These are phyloP conservation scores for Columba janthina DNA, from an alignment of 2,113 vertebrate species.

Conservation along the genomic window DNA sequence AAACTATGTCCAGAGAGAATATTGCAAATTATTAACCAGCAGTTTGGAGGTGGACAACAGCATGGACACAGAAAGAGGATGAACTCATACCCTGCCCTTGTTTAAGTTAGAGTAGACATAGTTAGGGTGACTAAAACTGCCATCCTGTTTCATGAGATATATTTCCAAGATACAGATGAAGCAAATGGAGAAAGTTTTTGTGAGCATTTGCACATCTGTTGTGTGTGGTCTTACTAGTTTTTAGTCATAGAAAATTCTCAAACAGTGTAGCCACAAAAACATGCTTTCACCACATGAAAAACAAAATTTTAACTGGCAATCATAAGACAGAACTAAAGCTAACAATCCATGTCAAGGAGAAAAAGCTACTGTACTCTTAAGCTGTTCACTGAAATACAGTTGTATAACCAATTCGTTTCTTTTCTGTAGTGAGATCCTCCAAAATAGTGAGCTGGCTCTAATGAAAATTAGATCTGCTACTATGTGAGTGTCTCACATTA, in stretches of 20 bases:
- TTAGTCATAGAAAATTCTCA: not conserved
- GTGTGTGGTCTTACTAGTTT: not conserved
- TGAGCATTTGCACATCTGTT: not conserved
- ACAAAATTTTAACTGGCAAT: not conserved
- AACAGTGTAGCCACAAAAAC: not conserved
- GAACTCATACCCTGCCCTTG: not conserved
- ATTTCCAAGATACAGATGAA: not conserved
- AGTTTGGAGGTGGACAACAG: not conserved
- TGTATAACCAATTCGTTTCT: not conserved
- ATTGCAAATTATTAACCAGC: not conserved
- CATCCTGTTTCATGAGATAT: not conserved
- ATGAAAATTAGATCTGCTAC: slow-evolving; percentile 55
- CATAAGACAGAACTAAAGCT: not conserved
- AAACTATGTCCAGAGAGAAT: not conserved
- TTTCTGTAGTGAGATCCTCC: not conserved
- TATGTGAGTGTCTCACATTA: slow-evolving; percentile 13
- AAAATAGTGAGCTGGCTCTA: not conserved
- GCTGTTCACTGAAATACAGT: not conserved
- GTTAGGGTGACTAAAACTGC: not conserved
- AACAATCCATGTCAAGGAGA: not conserved
- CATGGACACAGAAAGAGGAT: not conserved
- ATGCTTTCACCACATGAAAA: not conserved
- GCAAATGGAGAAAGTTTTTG: not conserved
- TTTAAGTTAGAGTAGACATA: not conserved
- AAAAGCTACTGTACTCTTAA: not conserved